Conservation (phyloP, 1,140 invertebrate species). For the Drosophila sulfurigaster region DNA sequence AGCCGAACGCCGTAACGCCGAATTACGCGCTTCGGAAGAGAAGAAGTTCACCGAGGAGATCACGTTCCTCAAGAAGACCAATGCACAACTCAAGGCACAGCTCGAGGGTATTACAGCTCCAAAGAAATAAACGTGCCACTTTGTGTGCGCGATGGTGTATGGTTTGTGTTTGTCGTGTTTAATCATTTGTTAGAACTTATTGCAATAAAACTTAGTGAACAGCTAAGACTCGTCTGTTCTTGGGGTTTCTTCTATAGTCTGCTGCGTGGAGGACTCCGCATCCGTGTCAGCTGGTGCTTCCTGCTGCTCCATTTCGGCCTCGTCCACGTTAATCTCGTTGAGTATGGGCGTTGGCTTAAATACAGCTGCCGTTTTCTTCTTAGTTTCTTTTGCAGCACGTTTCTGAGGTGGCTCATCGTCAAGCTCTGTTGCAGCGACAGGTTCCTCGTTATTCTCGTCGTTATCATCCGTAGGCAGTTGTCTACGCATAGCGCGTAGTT, state of each 20-base stretch:
- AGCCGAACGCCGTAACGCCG: slow-evolving; percentile 92
- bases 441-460: slow-evolving; percentile 10
- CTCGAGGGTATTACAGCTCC: slow-evolving; percentile 96
- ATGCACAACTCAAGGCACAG: slow-evolving; percentile 96
- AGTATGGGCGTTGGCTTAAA: slow-evolving; percentile 86
- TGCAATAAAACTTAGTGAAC: slow-evolving; percentile 51
- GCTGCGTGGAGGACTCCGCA: background rate
- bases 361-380: slow-evolving; percentile 62
- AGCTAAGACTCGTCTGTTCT: slow-evolving; percentile 34
- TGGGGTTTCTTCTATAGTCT: slow-evolving; percentile 12
- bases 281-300: background rate
- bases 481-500: slow-evolving; percentile 51
- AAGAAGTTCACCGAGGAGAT: slow-evolving; percentile 97
- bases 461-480: slow-evolving; percentile 59
- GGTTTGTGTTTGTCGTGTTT: slow-evolving; percentile 48
- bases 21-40: slow-evolving; percentile 93
- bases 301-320: slow-evolving; percentile 44
- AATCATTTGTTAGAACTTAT: slow-evolving; percentile 60
- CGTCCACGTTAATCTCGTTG: slow-evolving; percentile 80
- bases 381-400: slow-evolving; percentile 50
- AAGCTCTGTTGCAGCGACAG: slow-evolving; percentile 3
- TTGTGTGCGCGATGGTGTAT: slow-evolving; percentile 11
- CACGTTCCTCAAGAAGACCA: slow-evolving; percentile 95
- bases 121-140: slow-evolving; percentile 91
- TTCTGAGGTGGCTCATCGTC: slow-evolving; percentile 69